Base-by-base conservation (phyloP, 2,888 invertebrate species). In the Heliothis peltigera region DNA sequence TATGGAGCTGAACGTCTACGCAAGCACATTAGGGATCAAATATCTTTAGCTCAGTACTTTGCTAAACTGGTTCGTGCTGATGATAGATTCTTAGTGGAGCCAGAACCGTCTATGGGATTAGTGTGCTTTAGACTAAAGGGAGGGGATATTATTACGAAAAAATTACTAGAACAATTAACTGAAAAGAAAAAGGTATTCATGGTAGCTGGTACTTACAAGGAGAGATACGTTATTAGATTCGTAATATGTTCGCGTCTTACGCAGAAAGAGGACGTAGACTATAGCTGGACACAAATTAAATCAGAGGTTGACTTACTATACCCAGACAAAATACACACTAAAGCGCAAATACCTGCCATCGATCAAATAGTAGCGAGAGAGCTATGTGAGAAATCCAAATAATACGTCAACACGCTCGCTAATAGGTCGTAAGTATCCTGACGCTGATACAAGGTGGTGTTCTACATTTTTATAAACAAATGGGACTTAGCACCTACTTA, bases 121-220 rank as follows among this genome's bases (percentile, higher is more conserved):
- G 98, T 99, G 6, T 99, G 99, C 86, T 99, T 99, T 89, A 96
- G 98, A 82, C 90, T 98, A 35, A 97, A 97, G 93, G 97, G 96
- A 0, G 96, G 96, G 0, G 96, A 98, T 87, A 92, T 91, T 43
- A 83, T 96, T 5, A 98, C 98, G 0, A 97, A 97, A 81, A 90
- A 95, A 48, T 91, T 99, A 32, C 87, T 98, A 53, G 97, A 97
- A 60, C 96, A 95, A 59, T 93, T 99, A 51, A 97, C 96, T 72
- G 96, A 96, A 42, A 96, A 97, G 62, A 97, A 97, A 81, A 96
- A 97, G 73, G 96, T 99, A 60, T 98, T 97, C 84, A 95, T 99
- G 87, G 97, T 98, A 44, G 97, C 98, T 4, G 97, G 98, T 2
- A 96, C 95, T 49, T 96, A 97, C 76, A 95, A 95, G 28, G 96